Conservation (phyloP, 2,113 vertebrate genomes). For the Sciurus niger region DNA sequence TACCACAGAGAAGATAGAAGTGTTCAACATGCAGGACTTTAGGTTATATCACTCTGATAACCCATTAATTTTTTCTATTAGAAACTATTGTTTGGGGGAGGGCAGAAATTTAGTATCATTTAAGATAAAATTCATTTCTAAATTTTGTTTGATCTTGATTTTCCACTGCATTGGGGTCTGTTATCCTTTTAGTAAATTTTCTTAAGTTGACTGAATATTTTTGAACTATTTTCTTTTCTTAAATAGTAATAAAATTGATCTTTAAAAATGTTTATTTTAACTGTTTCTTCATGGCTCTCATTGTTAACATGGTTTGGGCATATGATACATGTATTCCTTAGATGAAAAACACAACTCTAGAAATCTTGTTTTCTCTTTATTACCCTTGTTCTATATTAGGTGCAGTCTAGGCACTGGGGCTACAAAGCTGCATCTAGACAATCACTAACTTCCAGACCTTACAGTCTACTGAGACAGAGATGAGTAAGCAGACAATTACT, state of each 20-base stretch:
- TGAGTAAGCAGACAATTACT: not conserved
- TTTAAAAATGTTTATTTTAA: not conserved
- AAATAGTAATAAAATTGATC: not conserved
- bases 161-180: not conserved
- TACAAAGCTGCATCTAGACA: not conserved
- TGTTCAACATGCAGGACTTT: not conserved
- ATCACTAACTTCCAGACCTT: not conserved
- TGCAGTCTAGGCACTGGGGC: not conserved
- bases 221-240: not conserved
- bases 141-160: not conserved
- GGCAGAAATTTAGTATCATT: not conserved
- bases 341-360: not conserved
- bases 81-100: not conserved
- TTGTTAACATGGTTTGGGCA: not conserved
- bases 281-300: not conserved
- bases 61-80: not conserved
- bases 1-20: not conserved
- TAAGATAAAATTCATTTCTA: slow-evolving; percentile 4
- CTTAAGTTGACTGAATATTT: not conserved
- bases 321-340: not conserved
- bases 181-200: not conserved
- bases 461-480: not conserved
- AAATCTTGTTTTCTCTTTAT: not conserved
- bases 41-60: not conserved
- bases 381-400: not conserved